phyloP scores from a whole-genome alignment of 2,113 vertebrate species.

The Girardinichthys multiradiatus region DNA sequence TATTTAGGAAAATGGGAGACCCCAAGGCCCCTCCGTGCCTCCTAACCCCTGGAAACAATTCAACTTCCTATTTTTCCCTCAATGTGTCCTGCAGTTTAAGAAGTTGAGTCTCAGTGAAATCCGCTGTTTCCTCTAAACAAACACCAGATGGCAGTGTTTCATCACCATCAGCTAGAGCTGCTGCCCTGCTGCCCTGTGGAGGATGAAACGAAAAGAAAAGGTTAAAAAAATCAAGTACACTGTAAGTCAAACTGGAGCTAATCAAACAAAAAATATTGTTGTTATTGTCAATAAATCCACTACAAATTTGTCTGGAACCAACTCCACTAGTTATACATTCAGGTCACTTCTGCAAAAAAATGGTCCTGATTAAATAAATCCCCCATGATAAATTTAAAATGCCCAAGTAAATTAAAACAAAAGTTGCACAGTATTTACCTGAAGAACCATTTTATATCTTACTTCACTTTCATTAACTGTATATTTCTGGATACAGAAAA shows the following conservation, averaged over 20 bases:
- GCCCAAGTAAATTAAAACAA: too few species aligned
- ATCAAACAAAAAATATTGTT: not conserved
- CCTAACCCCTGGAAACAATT: not conserved
- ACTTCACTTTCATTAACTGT: too few species aligned
- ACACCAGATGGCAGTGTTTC: constrained; percentile 5
- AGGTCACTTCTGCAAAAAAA: too few species aligned
- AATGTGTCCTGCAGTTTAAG: constrained; percentile 1
- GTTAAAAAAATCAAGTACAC: too few species aligned
- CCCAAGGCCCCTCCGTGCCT: not conserved
- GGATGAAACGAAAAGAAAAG: constrained; percentile 31
- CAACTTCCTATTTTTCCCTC: not conserved
- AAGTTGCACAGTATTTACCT: too few species aligned
- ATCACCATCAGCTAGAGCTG: constrained; percentile 35
- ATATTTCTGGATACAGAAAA: too few species aligned
- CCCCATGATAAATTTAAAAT: too few species aligned
- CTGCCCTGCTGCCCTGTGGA: constrained; percentile 44
- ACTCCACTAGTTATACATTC: too few species aligned
- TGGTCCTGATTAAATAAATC: too few species aligned
- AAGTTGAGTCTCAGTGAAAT: not conserved
- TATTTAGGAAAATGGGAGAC: not conserved
- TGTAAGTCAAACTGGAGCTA: not conserved
- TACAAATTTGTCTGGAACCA: too few species aligned
- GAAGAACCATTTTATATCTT: too few species aligned
- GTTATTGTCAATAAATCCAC: too few species aligned
- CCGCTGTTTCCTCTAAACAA: not conserved